Percentiles rank a stretch among this genome's conserved stretches.
phyloP scores from a whole-genome alignment of 35 echinoderm and acorn worm species.

The Holothuria glaberrima region DNA sequence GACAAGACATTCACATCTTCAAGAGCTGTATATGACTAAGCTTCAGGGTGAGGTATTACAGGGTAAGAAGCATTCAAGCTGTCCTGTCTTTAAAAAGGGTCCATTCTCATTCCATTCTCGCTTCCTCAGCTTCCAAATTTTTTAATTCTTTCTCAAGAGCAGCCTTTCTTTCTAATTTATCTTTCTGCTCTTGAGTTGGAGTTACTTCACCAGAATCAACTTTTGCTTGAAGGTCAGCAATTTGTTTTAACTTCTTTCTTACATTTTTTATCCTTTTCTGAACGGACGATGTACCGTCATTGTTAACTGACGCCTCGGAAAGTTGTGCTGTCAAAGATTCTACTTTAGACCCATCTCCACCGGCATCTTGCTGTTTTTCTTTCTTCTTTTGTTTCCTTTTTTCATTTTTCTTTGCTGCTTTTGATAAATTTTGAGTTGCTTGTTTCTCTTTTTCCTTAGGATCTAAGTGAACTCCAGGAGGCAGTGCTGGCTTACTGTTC shows the following conservation, averaged over 20 bases:
- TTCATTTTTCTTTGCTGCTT: constrained; percentile 98
- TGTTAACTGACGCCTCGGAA: background rate
- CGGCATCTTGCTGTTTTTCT: constrained; percentile 57
- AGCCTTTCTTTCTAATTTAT: constrained; percentile 70
- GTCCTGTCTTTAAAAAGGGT: background rate
- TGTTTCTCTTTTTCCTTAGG: constrained; percentile 49
- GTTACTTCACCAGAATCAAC: constrained; percentile 73
- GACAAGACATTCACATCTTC: no score
- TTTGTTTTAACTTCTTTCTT: constrained; percentile 92
- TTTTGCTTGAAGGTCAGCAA: constrained; percentile 89
- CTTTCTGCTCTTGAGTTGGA: constrained; percentile 82
- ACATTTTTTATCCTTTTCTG: constrained; percentile 91
- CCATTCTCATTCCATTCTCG: background rate
- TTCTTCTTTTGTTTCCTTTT: constrained; percentile 92
- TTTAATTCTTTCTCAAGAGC: constrained; percentile 73
- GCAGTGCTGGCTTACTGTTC: constrained; percentile 87
- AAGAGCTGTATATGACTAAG: background rate
- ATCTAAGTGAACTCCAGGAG: constrained; percentile 82
- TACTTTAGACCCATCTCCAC: background rate
- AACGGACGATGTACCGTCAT: background rate
- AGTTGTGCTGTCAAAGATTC: background rate
- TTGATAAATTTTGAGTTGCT: constrained; percentile 66
- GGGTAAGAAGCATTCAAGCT: background rate
- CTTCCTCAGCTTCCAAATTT: constrained; percentile 49
- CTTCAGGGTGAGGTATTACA: background rate